Evolutionary conservation across 2,797 vertebrate species (phyloP).

Genomic region (Pelochelys cantorii): DNA sequence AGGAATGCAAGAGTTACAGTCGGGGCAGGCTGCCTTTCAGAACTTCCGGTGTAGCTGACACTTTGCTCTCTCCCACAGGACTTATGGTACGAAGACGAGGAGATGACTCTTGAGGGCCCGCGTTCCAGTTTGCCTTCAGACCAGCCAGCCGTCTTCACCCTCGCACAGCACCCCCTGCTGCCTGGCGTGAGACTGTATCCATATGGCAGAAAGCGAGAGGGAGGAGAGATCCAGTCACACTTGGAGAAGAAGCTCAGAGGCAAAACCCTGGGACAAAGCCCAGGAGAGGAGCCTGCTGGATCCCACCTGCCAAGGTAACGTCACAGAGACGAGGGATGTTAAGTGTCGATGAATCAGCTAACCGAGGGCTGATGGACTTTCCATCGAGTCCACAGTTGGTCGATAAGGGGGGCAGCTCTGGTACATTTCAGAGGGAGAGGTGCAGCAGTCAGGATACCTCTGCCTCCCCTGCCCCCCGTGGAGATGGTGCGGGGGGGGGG

Average conservation of each 20-base stretch:
- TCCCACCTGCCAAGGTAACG: background rate
- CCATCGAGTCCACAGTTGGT: too few species aligned
- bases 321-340: background rate
- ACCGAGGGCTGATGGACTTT: too few species aligned
- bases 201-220: background rate
- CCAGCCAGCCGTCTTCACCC: background rate
- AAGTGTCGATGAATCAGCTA: too few species aligned
- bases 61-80: background rate
- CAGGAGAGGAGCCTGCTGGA: background rate
- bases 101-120: background rate
- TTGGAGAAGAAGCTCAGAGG: background rate
- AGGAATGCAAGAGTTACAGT: background rate
- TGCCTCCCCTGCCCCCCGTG: too few species aligned
- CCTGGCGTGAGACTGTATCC: background rate
- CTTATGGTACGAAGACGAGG: background rate
- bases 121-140: background rate
- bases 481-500: too few species aligned
- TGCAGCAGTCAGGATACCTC: too few species aligned
- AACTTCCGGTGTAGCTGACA: background rate
- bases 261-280: background rate
- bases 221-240: background rate
- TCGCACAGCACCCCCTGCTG: background rate
- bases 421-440: too few species aligned
- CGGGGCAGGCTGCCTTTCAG: background rate
- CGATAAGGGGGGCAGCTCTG: too few species aligned